A percentile compares a stretch with the other conserved stretches of the same genome.
Conservation (phyloP, 2,113 vertebrate genomes). For the Scortum barcoo region DNA sequence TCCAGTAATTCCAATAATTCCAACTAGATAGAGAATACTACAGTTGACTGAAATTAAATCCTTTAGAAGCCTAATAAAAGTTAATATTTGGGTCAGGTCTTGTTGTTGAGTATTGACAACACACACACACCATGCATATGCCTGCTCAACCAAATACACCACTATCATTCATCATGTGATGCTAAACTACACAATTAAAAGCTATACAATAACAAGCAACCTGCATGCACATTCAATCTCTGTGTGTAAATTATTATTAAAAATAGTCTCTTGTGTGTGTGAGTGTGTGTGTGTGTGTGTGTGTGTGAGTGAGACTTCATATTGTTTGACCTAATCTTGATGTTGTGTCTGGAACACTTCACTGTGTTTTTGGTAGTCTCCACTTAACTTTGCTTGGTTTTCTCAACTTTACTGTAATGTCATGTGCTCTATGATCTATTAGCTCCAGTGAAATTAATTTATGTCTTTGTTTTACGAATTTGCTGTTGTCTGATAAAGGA, state of each 20-base stretch:
- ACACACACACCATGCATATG: slow-evolving; percentile 25
- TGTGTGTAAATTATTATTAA: neutral
- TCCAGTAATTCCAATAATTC: no score
- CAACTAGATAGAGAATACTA: neutral
- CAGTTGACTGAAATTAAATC: neutral
- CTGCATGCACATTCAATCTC: slow-evolving; percentile 49
- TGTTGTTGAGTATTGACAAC: neutral
- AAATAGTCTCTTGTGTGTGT: no score
- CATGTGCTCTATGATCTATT: neutral
- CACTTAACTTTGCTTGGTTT: no score
- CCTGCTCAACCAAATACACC: slow-evolving; percentile 18
- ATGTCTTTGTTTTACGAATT: neutral
- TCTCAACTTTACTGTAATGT: neutral
- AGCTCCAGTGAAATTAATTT: neutral
- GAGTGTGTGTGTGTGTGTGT: neutral
- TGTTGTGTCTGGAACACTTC: neutral
- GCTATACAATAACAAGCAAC: slow-evolving; percentile 45
- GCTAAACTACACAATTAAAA: slow-evolving; percentile 27
- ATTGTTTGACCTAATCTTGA: neutral
- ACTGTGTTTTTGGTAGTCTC: neutral
- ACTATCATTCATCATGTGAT: slow-evolving; percentile 22
- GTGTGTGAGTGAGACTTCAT: neutral
- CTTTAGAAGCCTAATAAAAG: neutral
- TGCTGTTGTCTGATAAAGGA: neutral
- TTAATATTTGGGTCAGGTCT: no score